Evolutionary conservation across 2,888 invertebrate genomes (phyloP), one percentile per base, ranked within the genome.

Genomic region (Diarsia rubi): DNA sequence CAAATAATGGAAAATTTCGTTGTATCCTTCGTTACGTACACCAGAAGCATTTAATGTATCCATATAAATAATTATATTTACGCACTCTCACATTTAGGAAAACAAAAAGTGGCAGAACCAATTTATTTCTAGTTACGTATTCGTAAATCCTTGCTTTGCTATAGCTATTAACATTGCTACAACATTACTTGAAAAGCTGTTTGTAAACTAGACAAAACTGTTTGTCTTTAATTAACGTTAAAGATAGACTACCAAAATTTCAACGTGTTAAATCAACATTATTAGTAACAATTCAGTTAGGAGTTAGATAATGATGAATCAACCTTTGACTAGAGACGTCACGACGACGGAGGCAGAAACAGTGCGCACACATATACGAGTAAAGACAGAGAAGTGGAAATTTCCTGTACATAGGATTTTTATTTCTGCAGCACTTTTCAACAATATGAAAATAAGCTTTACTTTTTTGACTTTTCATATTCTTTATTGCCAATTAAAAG

Each of bases 171-270:
- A 31, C 37, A 37, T 37, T 4, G 6, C 4, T 37, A 37, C 37
- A 37, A 37, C 31, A 21, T 44, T 57, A 57, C 69, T 63, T 63
- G 47, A 8, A 19, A 44, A 27, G 37, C 42, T 64, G 6, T 12
- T 44, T 21, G 49, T 31, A 52, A 79, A 42, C 65, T 47, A 60
- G n/a, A 64, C 44, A 63, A 54, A 76, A 31, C 49, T 72, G 31
- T 78, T 70, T 70, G 49, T 72, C 65, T 78, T 79, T 45, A 60
- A 60, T 78, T 65, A 78, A 16, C 54, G 47, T 78, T 54, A 54
- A 24, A 63, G 42, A 21, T 19, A 69, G 45, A 31, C 52, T 64
- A 52, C 9, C 42, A 64, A 78, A 57, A 63, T 63, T 54, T 6
- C 16, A 21, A 76, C 59, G 67, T 59, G 54, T 64, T 45, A 67